Base-by-base conservation (phyloP, 1,140 invertebrate genomes). In the Bradynema listronoti region DNA sequence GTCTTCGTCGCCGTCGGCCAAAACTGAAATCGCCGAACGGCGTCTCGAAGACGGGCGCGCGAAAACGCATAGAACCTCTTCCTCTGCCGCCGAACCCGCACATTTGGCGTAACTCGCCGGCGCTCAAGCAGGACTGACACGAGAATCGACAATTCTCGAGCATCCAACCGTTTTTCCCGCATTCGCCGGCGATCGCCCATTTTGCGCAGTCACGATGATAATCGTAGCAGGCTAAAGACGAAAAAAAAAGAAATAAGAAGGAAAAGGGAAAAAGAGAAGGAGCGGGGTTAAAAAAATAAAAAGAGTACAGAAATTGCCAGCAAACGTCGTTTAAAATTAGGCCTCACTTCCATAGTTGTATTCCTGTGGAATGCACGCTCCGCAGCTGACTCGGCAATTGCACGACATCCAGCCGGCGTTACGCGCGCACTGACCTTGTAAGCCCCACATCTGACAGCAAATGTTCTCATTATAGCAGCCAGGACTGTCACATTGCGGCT, bases 381-480 rank as follows among this genome's bases (percentile, higher is more conserved):
- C 67, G 52, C 67, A 69, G n/a, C 39, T 47, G 5, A 69, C 69
- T 11, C 69, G 41, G 19, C 67, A 69, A 50, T 69, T 69, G 50
- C 67, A 69, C 4, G 61, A 39, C 67, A 69, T 69, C 69, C 66
- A 67, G 22, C 51, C 55, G 14, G 63, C 60, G 50, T 69, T 69
- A 36, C 45, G 34, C 7, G 27, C 30, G 49, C 67, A 69, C 43
- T 73, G 45, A 6, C 67, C 67, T 16, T 56, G 22, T 5, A 69
- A 14, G 3, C 69, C 70, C 67, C 67, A 69, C 3, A 68, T 43
- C 55, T 62, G 55, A 27, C 47, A 50, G 25, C 61, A 69, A 49
- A 70, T 56, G 32, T 69, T 73, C 54, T 69, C 67, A 42, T 69
- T 73, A 34, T 41, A 73, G 33, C 67, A 69, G 3, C 70, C 66